Evolutionary conservation across 2,888 invertebrate species (phyloP).

Genomic region (Chrysodeixis includens): DNA sequence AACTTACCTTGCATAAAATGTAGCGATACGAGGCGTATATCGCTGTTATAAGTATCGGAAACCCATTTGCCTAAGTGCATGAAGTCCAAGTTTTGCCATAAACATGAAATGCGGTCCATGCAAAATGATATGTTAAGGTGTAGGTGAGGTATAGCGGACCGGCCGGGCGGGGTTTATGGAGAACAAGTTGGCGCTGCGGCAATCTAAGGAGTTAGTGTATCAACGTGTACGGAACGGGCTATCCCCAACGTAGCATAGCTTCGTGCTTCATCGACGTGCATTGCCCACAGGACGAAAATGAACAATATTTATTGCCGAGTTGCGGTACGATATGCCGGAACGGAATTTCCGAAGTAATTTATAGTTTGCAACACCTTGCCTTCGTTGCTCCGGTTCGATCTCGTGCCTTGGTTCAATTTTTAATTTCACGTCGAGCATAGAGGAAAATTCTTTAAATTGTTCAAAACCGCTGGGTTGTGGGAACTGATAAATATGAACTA

Average conservation of each 20-base stretch:
- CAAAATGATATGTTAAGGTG: slow-evolving; percentile 87
- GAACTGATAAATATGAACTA: slow-evolving; percentile 13
- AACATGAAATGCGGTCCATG: slow-evolving; percentile 86
- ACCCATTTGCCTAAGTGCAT: slow-evolving; percentile 88
- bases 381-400: slow-evolving; percentile 58
- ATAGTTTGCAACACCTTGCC: slow-evolving; percentile 81
- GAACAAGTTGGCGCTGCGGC: slow-evolving; percentile 51
- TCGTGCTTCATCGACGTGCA: slow-evolving; percentile 74
- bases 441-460: slow-evolving; percentile 48
- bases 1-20: slow-evolving; percentile 78
- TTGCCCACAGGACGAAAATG: slow-evolving; percentile 83
- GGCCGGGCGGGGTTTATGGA: slow-evolving; percentile 46
- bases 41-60: slow-evolving; percentile 87
- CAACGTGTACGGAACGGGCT: slow-evolving; percentile 32
- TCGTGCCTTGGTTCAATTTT: slow-evolving; percentile 55
- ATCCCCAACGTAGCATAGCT: slow-evolving; percentile 68
- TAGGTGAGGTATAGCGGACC: slow-evolving; percentile 67
- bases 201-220: slow-evolving; percentile 59
- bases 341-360: slow-evolving; percentile 84
- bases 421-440: slow-evolving; percentile 48
- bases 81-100: slow-evolving; percentile 87
- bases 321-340: slow-evolving; percentile 78
- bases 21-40: slow-evolving; percentile 77
- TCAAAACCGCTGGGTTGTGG: slow-evolving; percentile 18
- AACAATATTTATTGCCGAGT: slow-evolving; percentile 84